Base-by-base conservation (phyloP, 2,888 invertebrate genomes). In the Octonoba sinensis region DNA sequence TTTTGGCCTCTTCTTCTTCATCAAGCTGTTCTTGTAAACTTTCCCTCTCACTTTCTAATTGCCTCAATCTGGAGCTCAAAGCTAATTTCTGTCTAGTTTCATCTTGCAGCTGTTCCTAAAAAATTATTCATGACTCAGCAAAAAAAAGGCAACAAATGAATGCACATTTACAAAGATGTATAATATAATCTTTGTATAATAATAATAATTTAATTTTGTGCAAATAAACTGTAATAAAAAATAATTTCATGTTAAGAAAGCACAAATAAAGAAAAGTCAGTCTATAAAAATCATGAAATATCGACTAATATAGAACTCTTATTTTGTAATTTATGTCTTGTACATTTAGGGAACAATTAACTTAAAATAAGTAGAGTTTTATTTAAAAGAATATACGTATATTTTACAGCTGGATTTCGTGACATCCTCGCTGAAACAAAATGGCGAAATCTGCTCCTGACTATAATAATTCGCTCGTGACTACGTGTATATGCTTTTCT, bases 81-180 rank as follows among this genome's bases (percentile, higher is more conserved):
- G 94, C 93, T 78, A 99, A 90, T 89, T 99, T 99, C 89, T 96
- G 95, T 82, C 96, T 93, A 0, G 98, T 99, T 89, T 99, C 99
- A 87, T 99, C 99, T 88, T 97, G 96, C 3, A 97, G 90, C 51
- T 94, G 90, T 57, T 93, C 89, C 90, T 96, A 46, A 13, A 47
- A 65, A 59, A 57, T 46, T 59, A 27, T 67, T 22, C 49, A 36
- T 36, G 36, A 36, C 8, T 36, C 8, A 36, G 11, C 36, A 36
- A 36, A 36, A 36, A 36, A 36, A n/a, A n/a, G 11, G 3, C 22
- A 59, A 24, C 11, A 22, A 59, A 59, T 2, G n/a, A 24, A 15
- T 24, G 0, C 4, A 64, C 44, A 18, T 12, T 46, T 36, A 44
- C n/a, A 11, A 47, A 65, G 15, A 36, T 8, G 20, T 6, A 67